A percentile compares a stretch with the other conserved stretches of the same genome.
Conservation (phyloP, 2,797 vertebrate species). For the Fundulus diaphanus region DNA sequence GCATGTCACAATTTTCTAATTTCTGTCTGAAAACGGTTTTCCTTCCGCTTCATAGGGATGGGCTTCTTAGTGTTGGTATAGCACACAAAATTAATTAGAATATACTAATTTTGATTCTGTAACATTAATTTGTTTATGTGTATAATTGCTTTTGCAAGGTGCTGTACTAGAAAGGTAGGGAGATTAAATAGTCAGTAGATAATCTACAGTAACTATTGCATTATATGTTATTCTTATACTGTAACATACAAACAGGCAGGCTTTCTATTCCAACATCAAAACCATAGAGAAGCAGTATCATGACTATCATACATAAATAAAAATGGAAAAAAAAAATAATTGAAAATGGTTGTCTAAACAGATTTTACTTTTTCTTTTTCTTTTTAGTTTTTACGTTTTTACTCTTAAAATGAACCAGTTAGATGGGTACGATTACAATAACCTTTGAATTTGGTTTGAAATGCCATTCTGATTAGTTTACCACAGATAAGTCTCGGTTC, state of each 20-base stretch:
- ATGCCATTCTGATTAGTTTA: slow-evolving; percentile 1
- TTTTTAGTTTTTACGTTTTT: neutral
- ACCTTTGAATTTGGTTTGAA: neutral
- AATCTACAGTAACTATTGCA: neutral
- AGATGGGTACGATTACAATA: neutral
- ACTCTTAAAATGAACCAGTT: neutral
- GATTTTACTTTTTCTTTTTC: neutral
- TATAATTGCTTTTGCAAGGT: neutral
- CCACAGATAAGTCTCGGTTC: neutral
- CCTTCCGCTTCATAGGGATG: neutral
- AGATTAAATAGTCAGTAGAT: neutral
- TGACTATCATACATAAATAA: neutral
- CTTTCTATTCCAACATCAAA: neutral
- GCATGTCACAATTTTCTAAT: neutral
- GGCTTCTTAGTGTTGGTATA: neutral
- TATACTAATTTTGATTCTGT: neutral
- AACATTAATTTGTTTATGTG: neutral
- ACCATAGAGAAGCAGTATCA: neutral
- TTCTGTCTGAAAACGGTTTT: neutral
- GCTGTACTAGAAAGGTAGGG: neutral
- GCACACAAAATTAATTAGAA: neutral
- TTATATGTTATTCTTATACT: no score
- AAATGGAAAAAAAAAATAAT: neutral
- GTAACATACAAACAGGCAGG: no score
- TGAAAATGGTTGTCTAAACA: neutral